These are phyloP conservation scores for Magallana angulata DNA, from an alignment of 1,140 invertebrate genomes.

Conservation along the genomic window DNA sequence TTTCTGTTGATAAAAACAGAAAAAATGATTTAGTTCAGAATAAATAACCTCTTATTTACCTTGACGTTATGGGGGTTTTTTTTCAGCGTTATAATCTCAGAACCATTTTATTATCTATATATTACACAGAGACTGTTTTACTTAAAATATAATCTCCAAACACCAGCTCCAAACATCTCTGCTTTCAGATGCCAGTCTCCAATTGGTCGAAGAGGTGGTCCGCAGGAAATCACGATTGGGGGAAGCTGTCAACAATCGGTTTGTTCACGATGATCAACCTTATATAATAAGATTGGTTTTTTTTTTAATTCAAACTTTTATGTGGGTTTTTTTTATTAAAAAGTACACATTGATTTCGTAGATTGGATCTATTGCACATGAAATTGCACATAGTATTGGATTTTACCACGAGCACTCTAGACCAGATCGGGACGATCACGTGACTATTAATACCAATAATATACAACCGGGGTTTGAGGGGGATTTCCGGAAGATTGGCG, in stretches of 20 bases:
- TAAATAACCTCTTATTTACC: too few species aligned
- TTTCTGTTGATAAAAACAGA: too few species aligned
- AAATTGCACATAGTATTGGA: constrained; percentile 90
- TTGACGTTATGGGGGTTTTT: too few species aligned
- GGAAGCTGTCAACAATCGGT: not conserved
- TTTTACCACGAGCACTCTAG: constrained; percentile 93
- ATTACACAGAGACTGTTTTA: too few species aligned
- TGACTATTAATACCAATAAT: constrained; percentile 86
- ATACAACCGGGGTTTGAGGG: constrained; percentile 81
- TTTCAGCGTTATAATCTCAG: too few species aligned
- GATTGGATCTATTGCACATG: constrained; percentile 81
- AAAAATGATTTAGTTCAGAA: too few species aligned
- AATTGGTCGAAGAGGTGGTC: constrained; percentile 53
- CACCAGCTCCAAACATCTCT: not conserved
- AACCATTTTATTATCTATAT: too few species aligned
- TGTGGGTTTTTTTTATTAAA: not conserved
- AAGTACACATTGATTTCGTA: not conserved
- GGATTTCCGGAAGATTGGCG: constrained; percentile 97
- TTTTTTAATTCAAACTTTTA: not conserved
- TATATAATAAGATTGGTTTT: not conserved
- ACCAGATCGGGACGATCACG: constrained; percentile 87
- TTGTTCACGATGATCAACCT: not conserved
- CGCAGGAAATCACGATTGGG: constrained; percentile 55
- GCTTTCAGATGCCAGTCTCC: constrained; percentile 56
- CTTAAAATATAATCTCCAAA: not conserved